phyloP scores from a whole-genome alignment of 1,140 invertebrate genomes.

The Octopus bimaculoides region DNA sequence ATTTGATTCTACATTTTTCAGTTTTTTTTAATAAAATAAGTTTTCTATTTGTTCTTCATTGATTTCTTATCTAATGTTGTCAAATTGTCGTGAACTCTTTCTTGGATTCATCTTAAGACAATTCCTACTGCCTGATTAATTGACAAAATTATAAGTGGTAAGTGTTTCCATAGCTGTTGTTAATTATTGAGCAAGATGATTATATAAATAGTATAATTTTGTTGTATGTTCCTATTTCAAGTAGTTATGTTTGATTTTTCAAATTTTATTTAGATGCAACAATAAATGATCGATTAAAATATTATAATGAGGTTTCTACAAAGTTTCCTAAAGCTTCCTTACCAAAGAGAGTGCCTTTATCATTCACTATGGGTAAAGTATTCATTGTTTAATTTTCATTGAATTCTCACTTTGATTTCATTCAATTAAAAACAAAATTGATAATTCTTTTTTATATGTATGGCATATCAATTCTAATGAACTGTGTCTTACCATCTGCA shows the following conservation, averaged over 20 bases:
- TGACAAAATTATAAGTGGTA: no score
- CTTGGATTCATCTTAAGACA: no score
- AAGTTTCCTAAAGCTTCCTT: slow-evolving; percentile 83
- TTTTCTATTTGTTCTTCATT: no score
- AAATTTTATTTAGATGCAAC: slow-evolving; percentile 39
- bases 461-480: no score
- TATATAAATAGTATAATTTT: slow-evolving; percentile 15
- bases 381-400: slow-evolving; percentile 1
- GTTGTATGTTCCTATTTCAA: slow-evolving; percentile 14
- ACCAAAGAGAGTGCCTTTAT: slow-evolving; percentile 81
- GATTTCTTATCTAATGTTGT: no score
- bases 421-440: background rate
- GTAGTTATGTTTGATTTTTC: slow-evolving; percentile 9
- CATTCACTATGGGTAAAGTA: slow-evolving; percentile 70
- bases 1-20: no score
- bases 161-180: no score
- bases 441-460: no score
- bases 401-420: background rate
- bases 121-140: no score
- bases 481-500: no score
- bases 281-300: slow-evolving; percentile 73
- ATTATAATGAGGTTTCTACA: slow-evolving; percentile 76
- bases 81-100: no score
- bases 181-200: background rate
- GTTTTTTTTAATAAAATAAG: no score